Evolutionary conservation across 2,888 invertebrate genomes (phyloP), one percentile per base, ranked within the genome.

Genomic region (Acanthosepion pharaonis): DNA sequence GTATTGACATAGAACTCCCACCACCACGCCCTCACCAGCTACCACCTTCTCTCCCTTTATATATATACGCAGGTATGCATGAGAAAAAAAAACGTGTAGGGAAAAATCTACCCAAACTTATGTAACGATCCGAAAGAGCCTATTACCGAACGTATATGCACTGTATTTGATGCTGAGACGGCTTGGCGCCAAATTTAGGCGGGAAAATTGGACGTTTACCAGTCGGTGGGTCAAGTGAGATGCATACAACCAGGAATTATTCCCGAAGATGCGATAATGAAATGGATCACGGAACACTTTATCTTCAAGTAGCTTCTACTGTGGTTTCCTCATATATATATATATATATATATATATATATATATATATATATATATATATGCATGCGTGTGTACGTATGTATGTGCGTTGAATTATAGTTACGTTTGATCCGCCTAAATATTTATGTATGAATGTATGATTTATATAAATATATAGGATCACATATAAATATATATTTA

Each of bases 101-200:
- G 78, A 18, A 33, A n/a, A 33, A n/a, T 78, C n/a, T 78, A 78
- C n/a, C 78, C 78, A 78, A 11, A 15, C n/a, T n/a, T 78, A 78
- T 78, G n/a, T 18, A 78, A 15, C 18, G n/a, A 78, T 33, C n/a
- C 33, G 78, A n/a, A 78, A 78, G 78, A 11, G 78, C 78, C 78
- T n/a, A 78, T 78, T 78, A 78, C 33, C n/a, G 5, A n/a, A n/a
- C n/a, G 4, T 8, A 33, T n/a, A 78, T n/a, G 78, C 11, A 18
- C 15, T 78, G 78, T 5, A 33, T n/a, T 78, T 78, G 78, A 15
- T n/a, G 78, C 9, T 78, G 78, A 78, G 78, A 78, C n/a, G 78
- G 78, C n/a, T 33, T n/a, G 78, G 78, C 78, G 78, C 78, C 78
- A 78, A 78, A n/a, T 78, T 78, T 78, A n/a, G 78, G n/a, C 78